Conservation (phyloP, 2,113 vertebrate genomes). For the Scolopax mira region DNA sequence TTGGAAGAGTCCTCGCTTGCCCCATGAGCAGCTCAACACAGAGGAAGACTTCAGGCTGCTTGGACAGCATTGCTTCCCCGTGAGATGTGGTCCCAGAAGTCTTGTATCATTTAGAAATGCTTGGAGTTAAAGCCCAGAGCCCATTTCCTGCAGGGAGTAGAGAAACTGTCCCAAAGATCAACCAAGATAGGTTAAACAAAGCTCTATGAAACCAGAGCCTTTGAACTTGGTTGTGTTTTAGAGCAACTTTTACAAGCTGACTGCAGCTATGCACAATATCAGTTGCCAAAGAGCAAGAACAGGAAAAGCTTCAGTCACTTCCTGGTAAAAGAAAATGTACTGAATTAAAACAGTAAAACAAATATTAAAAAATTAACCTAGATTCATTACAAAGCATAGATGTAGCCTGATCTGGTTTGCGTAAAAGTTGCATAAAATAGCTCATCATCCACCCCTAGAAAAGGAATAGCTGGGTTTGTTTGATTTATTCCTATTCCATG, state of each 20-base stretch:
- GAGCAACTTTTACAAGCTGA: not conserved
- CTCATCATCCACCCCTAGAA: not conserved
- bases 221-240: not conserved
- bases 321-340: not conserved
- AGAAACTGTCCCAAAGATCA: not conserved
- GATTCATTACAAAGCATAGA: not conserved
- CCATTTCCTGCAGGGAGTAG: not conserved
- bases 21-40: not conserved
- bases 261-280: accelerated
- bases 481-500: not conserved
- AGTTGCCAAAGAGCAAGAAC: not conserved
- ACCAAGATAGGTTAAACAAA: not conserved
- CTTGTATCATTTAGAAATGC: not conserved
- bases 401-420: not conserved
- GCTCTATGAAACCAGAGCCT: not conserved
- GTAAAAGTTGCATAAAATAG: not conserved
- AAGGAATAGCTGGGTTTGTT: not conserved
- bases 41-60: not conserved
- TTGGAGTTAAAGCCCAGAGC: not conserved
- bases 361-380: not conserved
- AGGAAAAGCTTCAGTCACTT: not conserved
- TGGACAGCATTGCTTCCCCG: accelerated
- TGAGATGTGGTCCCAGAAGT: not conserved
- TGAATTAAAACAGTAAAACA: not conserved
- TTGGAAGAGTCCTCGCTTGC: not conserved